Conservation (phyloP, 2,797 vertebrate genomes). For the Xyrichtys novacula region DNA sequence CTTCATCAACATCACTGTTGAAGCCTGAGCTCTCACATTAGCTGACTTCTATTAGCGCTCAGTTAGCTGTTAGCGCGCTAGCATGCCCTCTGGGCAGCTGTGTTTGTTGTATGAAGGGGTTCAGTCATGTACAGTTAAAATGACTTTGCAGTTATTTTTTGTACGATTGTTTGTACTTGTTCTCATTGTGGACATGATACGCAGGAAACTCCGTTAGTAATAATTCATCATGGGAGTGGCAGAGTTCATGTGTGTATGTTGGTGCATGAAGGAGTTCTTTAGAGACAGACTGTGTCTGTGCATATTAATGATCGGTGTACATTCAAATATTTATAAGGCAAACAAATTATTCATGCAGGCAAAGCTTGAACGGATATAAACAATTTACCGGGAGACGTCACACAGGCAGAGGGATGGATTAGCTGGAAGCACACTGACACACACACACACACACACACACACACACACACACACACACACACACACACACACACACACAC, state of each 20-base stretch:
- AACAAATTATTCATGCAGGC: constrained; percentile 87
- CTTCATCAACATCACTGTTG: constrained; percentile 56
- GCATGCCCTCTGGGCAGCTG: constrained; percentile 9
- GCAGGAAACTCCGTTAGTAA: constrained; percentile 32
- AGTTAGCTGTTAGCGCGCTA: constrained; percentile 41
- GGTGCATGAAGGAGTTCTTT: constrained; percentile 53
- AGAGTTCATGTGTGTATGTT: constrained; percentile 60
- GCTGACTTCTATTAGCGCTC: constrained; percentile 58
- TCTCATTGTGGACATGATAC: constrained; percentile 46
- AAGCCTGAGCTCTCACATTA: constrained; percentile 61
- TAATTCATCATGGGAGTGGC: constrained; percentile 68
- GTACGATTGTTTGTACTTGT: constrained; percentile 26
- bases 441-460: constrained; percentile 38
- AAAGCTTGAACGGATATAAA: constrained; percentile 86
- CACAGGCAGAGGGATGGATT: constrained; percentile 80
- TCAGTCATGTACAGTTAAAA: constrained; percentile 31
- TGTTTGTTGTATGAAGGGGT: constrained; percentile 30
- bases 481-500: constrained; percentile 33
- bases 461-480: constrained; percentile 63
- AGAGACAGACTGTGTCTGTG: constrained; percentile 76
- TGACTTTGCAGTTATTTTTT: constrained; percentile 43
- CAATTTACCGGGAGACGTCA: constrained; percentile 85
- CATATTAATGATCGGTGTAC: constrained; percentile 86
- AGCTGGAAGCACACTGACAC: constrained; percentile 69
- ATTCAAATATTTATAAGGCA: constrained; percentile 88